Evolutionary conservation across 2,113 vertebrate species (phyloP).

Genomic region (Mesocricetus auratus): DNA sequence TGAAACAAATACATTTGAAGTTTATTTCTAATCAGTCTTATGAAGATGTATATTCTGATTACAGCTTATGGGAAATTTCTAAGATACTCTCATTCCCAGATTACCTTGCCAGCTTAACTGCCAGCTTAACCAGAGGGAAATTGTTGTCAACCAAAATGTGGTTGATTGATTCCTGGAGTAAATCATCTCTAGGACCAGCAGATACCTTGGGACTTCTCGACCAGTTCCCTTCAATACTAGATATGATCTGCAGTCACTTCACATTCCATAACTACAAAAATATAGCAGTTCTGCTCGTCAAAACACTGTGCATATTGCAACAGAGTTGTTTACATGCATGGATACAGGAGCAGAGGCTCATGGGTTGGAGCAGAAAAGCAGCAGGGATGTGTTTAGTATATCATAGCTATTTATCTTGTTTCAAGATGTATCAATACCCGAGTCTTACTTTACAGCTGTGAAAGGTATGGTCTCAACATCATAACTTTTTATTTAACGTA

Average conservation of each 20-base stretch:
- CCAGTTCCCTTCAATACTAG: neutral
- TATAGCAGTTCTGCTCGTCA: neutral
- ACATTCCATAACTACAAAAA: neutral
- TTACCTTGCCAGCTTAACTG: no score
- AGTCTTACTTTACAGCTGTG: neutral
- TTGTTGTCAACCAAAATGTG: neutral
- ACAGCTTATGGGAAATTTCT: neutral
- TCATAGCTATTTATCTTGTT: neutral
- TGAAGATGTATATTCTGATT: neutral
- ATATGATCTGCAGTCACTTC: neutral
- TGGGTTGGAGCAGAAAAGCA: neutral
- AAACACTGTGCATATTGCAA: neutral
- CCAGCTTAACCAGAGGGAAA: neutral
- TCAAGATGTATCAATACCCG: slow-evolving; percentile 1
- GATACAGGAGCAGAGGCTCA: neutral
- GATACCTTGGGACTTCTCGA: neutral
- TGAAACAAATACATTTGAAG: neutral
- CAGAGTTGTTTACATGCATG: neutral
- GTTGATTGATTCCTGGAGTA: neutral
- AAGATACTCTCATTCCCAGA: neutral
- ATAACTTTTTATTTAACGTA: slow-evolving; percentile 22
- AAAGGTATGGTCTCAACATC: neutral
- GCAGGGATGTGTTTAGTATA: neutral
- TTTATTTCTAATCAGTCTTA: neutral
- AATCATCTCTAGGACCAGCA: neutral